Conservation (phyloP, 1,140 invertebrate species). For the Chlorops oryzae region DNA sequence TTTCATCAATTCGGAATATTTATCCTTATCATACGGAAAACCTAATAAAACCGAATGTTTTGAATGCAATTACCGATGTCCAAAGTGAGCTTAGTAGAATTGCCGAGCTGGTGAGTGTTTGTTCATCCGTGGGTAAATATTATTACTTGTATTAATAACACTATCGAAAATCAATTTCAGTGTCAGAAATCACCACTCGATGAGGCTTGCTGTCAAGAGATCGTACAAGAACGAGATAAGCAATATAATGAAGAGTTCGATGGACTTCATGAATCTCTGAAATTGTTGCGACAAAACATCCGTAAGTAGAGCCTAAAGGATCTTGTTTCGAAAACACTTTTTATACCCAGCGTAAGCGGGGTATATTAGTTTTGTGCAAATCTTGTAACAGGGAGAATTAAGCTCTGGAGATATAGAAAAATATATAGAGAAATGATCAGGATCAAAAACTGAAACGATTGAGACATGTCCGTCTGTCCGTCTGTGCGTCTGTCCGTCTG, state of each 20-base stretch:
- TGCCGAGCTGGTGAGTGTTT: slow-evolving; percentile 26
- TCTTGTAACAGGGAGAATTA: too few species aligned
- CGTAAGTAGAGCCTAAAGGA: slow-evolving; percentile 21
- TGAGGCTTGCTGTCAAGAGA: slow-evolving; percentile 42
- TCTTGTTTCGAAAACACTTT: neutral
- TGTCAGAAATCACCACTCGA: slow-evolving; percentile 32
- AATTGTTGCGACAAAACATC: slow-evolving; percentile 31
- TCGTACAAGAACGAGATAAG: slow-evolving; percentile 32
- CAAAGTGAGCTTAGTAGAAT: slow-evolving; percentile 38
- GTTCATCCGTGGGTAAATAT: neutral
- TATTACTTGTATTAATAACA: too few species aligned
- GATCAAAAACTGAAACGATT: too few species aligned
- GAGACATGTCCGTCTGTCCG: too few species aligned
- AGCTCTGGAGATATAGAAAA: too few species aligned
- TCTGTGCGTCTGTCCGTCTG: too few species aligned
- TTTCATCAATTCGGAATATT: slow-evolving; percentile 37
- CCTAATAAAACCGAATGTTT: slow-evolving; percentile 38
- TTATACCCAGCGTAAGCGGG: too few species aligned
- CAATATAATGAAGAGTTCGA: slow-evolving; percentile 37
- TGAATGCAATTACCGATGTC: slow-evolving; percentile 42
- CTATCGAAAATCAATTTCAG: too few species aligned
- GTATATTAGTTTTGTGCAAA: too few species aligned
- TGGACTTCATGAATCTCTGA: slow-evolving; percentile 29
- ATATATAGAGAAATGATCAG: too few species aligned
- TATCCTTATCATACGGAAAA: slow-evolving; percentile 44